These are phyloP conservation scores for Venustaconcha ellipsiformis DNA, from an alignment of 1,140 invertebrate species.

Conservation along the genomic window DNA sequence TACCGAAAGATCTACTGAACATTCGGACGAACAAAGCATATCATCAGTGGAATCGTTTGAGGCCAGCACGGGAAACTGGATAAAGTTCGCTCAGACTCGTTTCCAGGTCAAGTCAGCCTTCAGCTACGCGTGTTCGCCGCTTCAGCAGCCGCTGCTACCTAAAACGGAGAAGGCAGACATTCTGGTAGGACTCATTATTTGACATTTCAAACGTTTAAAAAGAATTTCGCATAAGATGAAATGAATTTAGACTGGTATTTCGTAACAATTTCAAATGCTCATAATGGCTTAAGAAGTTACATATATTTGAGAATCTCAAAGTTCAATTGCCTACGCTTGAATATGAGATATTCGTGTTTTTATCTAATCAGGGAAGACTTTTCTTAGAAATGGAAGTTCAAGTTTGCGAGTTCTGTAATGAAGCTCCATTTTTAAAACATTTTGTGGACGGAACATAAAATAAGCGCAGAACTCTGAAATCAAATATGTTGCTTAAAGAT, in stretches of 20 bases:
- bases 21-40: conserved; percentile 3
- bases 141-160: conserved; percentile 48
- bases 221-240: not conserved
- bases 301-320: no score
- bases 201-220: not conserved
- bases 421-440: no score
- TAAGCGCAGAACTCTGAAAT: no score
- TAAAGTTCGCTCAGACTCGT: conserved; percentile 43
- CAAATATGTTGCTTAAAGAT: no score
- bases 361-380: no score
- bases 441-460: no score
- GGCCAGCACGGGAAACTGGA: conserved; percentile 35
- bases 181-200: conserved; percentile 38
- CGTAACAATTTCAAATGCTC: not conserved
- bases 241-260: not conserved
- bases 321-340: not conserved
- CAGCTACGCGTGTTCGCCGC: conserved; percentile 46
- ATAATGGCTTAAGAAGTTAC: not conserved
- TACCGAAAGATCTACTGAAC: conserved; percentile 15
- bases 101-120: conserved; percentile 46
- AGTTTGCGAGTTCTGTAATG: no score
- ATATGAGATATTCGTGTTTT: not conserved
- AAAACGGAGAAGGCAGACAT: conserved; percentile 49
- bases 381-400: no score
- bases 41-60: not conserved